Conservation (phyloP, 1,140 invertebrate genomes). For the Macrosteles quadrilineatus region DNA sequence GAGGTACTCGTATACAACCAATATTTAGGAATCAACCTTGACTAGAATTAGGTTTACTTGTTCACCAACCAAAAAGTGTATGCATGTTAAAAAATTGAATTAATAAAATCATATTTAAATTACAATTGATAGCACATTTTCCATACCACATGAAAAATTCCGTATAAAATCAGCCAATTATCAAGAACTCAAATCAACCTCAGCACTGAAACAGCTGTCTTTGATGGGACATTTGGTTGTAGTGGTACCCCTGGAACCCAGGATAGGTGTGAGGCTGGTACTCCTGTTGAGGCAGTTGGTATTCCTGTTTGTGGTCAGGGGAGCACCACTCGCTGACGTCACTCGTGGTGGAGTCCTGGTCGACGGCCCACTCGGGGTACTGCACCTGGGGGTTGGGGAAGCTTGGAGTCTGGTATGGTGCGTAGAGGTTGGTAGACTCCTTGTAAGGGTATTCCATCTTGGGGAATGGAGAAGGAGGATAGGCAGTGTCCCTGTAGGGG, state of each 20-base stretch:
- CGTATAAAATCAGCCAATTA: too few relatives aligned
- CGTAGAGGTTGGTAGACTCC: constrained; percentile 4
- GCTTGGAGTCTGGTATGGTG: neutral
- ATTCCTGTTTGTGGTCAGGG: neutral
- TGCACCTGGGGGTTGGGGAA: neutral
- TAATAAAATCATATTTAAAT: too few relatives aligned
- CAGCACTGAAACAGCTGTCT: constrained; percentile 20
- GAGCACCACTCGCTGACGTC: constrained; percentile 22
- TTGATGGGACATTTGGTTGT: constrained; percentile 5
- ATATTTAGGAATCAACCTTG: too few relatives aligned
- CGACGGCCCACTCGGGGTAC: constrained; percentile 19
- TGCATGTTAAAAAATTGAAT: too few relatives aligned
- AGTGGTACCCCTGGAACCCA: constrained; percentile 2
- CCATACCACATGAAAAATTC: too few relatives aligned
- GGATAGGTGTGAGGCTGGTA: neutral
- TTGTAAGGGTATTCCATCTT: neutral
- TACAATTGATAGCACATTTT: too few relatives aligned
- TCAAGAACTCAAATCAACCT: too few relatives aligned
- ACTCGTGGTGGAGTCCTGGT: constrained; percentile 21
- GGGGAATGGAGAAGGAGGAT: neutral
- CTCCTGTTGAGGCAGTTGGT: neutral
- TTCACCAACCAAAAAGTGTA: too few relatives aligned
- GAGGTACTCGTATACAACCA: too few relatives aligned
- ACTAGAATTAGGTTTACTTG: too few relatives aligned
- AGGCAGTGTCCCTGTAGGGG: neutral